Evolutionary conservation across 2,797 vertebrate genomes (phyloP).

Genomic region (Decapterus maruadsi): DNA sequence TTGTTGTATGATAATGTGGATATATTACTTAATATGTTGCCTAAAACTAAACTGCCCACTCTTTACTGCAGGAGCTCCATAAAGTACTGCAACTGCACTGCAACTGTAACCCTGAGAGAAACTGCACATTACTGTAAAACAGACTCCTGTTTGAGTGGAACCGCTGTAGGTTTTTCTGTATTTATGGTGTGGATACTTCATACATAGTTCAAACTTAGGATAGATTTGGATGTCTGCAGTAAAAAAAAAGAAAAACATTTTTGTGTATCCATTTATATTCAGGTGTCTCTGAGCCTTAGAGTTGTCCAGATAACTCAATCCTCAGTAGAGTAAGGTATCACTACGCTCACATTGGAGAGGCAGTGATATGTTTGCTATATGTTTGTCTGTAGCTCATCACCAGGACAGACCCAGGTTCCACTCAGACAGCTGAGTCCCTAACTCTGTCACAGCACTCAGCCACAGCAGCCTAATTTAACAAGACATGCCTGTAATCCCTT

Average conservation of each 20-base stretch:
- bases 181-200: not conserved
- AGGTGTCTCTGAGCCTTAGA: constrained; percentile 4
- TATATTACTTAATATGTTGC: constrained; percentile 27
- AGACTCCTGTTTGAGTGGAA: not conserved
- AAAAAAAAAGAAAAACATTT: constrained; percentile 20
- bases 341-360: constrained; percentile 59
- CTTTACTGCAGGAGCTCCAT: constrained; percentile 23
- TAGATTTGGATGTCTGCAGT: constrained; percentile 11
- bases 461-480: constrained; percentile 79
- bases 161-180: not conserved
- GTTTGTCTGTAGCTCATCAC: constrained; percentile 74
- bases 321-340: constrained; percentile 48
- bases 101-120: constrained; percentile 23
- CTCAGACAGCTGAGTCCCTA: constrained; percentile 81
- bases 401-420: constrained; percentile 63
- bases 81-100: constrained; percentile 3
- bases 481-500: constrained; percentile 80
- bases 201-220: not conserved
- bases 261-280: constrained; percentile 8
- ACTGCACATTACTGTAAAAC: not conserved
- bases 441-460: constrained; percentile 77
- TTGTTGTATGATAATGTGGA: constrained; percentile 34
- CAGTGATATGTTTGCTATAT: constrained; percentile 62
- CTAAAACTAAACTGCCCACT: constrained; percentile 30
- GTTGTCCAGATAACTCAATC: constrained; percentile 13